Evolutionary conservation across 2,888 invertebrate genomes (phyloP), one percentile per base, ranked within the genome.

Genomic region (Melanargia galathea): DNA sequence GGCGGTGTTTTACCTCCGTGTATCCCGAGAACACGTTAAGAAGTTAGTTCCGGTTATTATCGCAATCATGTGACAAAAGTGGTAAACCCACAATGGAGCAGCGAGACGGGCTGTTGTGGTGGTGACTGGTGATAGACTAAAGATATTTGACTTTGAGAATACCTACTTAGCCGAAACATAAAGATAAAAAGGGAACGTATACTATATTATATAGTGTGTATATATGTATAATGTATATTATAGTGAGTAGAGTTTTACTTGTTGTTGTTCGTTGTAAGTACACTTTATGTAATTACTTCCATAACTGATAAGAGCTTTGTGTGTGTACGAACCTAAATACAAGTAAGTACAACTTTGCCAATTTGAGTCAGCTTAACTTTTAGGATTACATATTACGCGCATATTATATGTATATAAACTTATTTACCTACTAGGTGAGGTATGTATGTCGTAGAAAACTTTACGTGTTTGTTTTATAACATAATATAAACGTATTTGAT

Each of bases 231-330:
- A n/a, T 3, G 30, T 6, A 6, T 33, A 43, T n/a, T n/a, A n/a
- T n/a, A n/a, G 30, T 22, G 52, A n/a, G 5, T 51, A 52, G 45
- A 60, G 45, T 52, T 33, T 20, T 33, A 55, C 26, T 40, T 55
- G 26, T 43, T 51, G 43, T 55, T 60, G 45, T 52, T 52, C 30
- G 40, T 33, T 33, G 52, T 52, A 51, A 8, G 24, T 51, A 20
- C 30, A 10, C 43, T 20, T 18, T 52, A 60, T 30, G 20, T 60
- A 45, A 52, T 52, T 52, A 60, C 43, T 52, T 60, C 20, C 43
- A 38, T 52, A 13, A 40, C 52, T 43, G 20, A 52, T 52, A 60
- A 52, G 45, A 60, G 43, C 45, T 38, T 38, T 46, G 59, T 49
- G 40, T 43, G 43, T 43, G 30, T 10, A 8, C 43, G 6, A 51